Evolutionary conservation across 2,888 invertebrate species (phyloP), one percentile per base, ranked within the genome.

Genomic region (Eremobia ochroleuca): DNA sequence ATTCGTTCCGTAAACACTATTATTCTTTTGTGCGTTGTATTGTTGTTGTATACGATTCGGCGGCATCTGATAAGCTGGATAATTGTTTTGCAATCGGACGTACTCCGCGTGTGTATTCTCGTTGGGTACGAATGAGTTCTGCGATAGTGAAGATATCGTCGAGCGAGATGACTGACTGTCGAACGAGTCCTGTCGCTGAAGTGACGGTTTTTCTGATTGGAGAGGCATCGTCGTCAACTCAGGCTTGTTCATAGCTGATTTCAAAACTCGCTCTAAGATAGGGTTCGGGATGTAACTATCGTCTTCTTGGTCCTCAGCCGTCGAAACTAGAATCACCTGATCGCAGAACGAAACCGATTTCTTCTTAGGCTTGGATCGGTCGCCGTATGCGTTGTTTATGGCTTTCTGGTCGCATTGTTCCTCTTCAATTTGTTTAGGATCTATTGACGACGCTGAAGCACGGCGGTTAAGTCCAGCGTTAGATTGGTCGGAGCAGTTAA

Each of bases 301-400:
- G 82, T 98, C 98, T 94, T 99, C 99, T 90, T 99, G 98, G 89
- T 99, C 99, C 90, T 99, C 99, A 0, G 99, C 99, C 1, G 99
- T 99, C 8, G 99, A 99, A 21, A 99, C 99, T 76, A 99, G 95
- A 82, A 99, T 99, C 0, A 99, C 99, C 95, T 99, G 99, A 93
- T 99, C 99, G 91, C 99, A 99, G 94, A 99, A 99, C 0, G 99
- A 99, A 8, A 99, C 99, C 77, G 98, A 99, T 94, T 99, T 99
- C 97, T 99, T 99, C 92, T 98, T 98, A 0, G 98, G 97, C 78
- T 98, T 97, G 71, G 97, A 97, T 0, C 96, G 94, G 84, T 97
- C 97, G 21, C 94, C 95, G 79, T 97, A 96, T 0, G 91, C 92
- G 52, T 95, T 95, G 73, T 92, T 96, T 21, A 91, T 89, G 1